Evolutionary conservation across 92 coral and sea anemone species (phyloP).

Genomic region (Actinernus sp.): DNA sequence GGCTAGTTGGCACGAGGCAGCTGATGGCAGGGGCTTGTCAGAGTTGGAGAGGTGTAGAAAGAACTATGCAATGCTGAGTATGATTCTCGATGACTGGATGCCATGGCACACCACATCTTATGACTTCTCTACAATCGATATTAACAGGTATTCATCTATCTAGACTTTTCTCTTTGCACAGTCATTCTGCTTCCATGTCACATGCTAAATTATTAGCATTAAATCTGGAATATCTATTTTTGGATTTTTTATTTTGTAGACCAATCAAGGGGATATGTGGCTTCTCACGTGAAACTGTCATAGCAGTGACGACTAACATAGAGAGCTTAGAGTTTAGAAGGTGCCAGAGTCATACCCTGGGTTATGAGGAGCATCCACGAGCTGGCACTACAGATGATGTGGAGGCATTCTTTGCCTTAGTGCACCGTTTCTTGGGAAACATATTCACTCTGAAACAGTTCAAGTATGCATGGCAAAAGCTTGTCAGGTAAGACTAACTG

Average conservation of each 20-base stretch:
- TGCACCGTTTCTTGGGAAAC: slow-evolving; percentile 54
- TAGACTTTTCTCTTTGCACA: no score
- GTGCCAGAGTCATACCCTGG: slow-evolving; percentile 27
- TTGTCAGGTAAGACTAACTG: slow-evolving; percentile 31
- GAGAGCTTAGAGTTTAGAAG: slow-evolving; percentile 61
- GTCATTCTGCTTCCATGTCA: no score
- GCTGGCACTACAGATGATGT: slow-evolving; percentile 77
- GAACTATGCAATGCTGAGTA: slow-evolving; percentile 75
- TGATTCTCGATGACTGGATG: slow-evolving; percentile 83
- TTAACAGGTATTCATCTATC: slow-evolving; percentile 59
- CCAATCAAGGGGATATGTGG: slow-evolving; percentile 69
- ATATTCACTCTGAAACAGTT: slow-evolving; percentile 63
- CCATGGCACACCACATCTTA: slow-evolving; percentile 60
- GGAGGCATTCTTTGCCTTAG: slow-evolving; percentile 62
- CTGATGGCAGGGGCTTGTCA: slow-evolving; percentile 78
- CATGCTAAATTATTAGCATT: no score
- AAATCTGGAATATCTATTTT: no score
- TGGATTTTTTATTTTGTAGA: slow-evolving; percentile 25
- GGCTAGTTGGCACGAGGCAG: slow-evolving; percentile 84
- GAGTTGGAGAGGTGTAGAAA: slow-evolving; percentile 61
- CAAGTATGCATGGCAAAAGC: slow-evolving; percentile 55
- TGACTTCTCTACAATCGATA: slow-evolving; percentile 72
- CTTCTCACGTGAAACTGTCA: slow-evolving; percentile 63
- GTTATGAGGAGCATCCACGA: slow-evolving; percentile 68
- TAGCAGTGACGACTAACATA: slow-evolving; percentile 65